Evolutionary conservation across 1,140 invertebrate genomes (phyloP).

Genomic region (Holotrichia oblita): DNA sequence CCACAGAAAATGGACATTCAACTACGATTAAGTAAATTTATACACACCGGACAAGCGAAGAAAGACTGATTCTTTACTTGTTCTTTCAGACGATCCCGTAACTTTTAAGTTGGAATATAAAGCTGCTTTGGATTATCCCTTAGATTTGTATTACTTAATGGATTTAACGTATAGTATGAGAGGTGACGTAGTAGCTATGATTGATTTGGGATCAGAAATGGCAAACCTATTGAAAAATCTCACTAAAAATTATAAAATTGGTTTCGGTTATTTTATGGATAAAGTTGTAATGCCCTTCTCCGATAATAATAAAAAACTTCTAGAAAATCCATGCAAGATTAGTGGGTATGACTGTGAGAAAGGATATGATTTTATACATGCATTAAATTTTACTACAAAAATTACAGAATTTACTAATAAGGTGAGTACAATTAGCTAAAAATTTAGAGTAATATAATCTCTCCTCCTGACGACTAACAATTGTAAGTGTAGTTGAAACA

Average conservation of each 20-base stretch:
- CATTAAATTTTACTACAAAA: conserved; percentile 54
- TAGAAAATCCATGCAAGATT: conserved; percentile 53
- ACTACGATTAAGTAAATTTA: conserved; percentile 7
- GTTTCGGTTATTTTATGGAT: conserved; percentile 81
- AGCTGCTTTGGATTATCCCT: conserved; percentile 82
- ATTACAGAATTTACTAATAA: conserved; percentile 51
- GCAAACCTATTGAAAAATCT: conserved; percentile 63
- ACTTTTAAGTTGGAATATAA: conserved; percentile 55
- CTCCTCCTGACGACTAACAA: too few species aligned
- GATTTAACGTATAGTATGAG: conserved; percentile 91
- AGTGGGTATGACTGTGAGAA: conserved; percentile 44
- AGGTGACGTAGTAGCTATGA: conserved; percentile 84
- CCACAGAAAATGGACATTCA: conserved; percentile 23
- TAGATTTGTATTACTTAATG: conserved; percentile 94
- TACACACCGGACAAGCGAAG: neutral
- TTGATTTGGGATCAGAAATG: conserved; percentile 74
- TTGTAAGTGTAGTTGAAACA: too few species aligned
- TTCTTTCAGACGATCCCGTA: conserved; percentile 51
- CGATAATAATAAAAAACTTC: conserved; percentile 45
- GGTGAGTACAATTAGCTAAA: conserved; percentile 45
- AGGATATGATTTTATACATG: conserved; percentile 56
- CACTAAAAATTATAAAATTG: conserved; percentile 82
- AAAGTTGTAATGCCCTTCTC: conserved; percentile 75
- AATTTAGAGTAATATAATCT: too few species aligned
- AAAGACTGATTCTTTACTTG: neutral